phyloP scores from a whole-genome alignment of 2,113 vertebrate genomes.

The Gasterosteus aculeatus region DNA sequence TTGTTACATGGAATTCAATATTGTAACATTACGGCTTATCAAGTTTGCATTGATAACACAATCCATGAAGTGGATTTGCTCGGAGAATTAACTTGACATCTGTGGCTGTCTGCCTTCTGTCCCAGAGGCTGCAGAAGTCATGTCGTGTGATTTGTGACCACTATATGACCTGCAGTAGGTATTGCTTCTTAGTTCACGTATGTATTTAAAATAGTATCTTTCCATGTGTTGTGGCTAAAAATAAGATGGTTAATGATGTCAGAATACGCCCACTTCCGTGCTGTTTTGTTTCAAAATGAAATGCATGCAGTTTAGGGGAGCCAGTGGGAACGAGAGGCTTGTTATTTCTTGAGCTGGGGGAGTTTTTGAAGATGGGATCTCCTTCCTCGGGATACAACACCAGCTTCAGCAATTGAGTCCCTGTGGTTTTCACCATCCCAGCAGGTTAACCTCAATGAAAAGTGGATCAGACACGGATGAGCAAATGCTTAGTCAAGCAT shows the following conservation, averaged over 20 bases:
- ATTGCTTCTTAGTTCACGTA: constrained; percentile 5
- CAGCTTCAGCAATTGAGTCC: constrained; percentile 36
- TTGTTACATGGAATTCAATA: background rate
- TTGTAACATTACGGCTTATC: background rate
- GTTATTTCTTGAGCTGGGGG: constrained; percentile 33
- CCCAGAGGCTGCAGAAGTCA: constrained; percentile 11
- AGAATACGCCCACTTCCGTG: constrained; percentile 13
- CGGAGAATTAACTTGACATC: constrained; percentile 20
- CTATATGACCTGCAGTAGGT: constrained; percentile 27
- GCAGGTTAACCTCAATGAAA: constrained; percentile 57
- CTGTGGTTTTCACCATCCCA: constrained; percentile 37
- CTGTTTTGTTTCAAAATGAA: constrained; percentile 37
- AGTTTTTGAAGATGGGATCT: constrained; percentile 44
- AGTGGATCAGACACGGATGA: constrained; percentile 52
- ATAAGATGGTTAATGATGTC: constrained; percentile 14
- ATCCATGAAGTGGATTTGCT: background rate
- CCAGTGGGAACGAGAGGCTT: constrained; percentile 6
- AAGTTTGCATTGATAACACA: background rate
- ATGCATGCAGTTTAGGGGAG: constrained; percentile 9
- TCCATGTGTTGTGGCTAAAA: constrained; percentile 10
- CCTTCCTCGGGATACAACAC: constrained; percentile 26
- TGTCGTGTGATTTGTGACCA: constrained; percentile 7
- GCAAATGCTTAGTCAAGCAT: constrained; percentile 36
- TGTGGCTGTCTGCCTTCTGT: constrained; percentile 19
- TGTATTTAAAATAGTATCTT: constrained; percentile 27